A percentile compares a stretch with the other conserved stretches of the same genome.
phyloP scores from a whole-genome alignment of 2,888 invertebrate genomes.

The Hermaeophaga mercurialis region DNA sequence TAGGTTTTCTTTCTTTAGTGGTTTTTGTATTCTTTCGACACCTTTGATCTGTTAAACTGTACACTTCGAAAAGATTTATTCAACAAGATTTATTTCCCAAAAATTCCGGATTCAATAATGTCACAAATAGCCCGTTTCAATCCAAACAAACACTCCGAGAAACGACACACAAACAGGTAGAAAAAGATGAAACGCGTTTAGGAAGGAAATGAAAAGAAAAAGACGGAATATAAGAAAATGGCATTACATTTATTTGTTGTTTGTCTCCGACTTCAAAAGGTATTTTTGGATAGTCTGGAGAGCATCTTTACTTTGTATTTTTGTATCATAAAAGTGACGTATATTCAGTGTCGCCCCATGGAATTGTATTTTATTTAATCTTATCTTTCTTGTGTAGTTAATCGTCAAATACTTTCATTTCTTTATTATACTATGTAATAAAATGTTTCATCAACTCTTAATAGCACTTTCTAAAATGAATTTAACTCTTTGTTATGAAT shows the following conservation, averaged over 20 bases:
- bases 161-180: background rate
- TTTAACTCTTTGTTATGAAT: too few species aligned
- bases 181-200: background rate
- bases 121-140: background rate
- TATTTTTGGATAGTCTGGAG: background rate
- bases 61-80: background rate
- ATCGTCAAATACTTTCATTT: too few species aligned
- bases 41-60: background rate
- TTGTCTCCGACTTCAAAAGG: constrained; percentile 1
- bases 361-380: too few species aligned
- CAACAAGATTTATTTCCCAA: background rate
- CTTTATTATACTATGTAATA: too few species aligned
- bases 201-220: background rate
- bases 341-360: background rate
- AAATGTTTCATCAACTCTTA: too few species aligned
- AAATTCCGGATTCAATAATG: background rate
- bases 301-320: background rate
- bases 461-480: too few species aligned
- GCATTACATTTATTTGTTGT: constrained; percentile 1
- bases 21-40: too few species aligned
- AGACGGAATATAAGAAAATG: background rate
- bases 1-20: too few species aligned
- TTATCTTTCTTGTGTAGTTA: too few species aligned
- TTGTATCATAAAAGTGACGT: background rate
- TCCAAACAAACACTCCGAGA: background rate